Evolutionary conservation across 2,113 vertebrate species (phyloP).

Genomic region (Tragelaphus scriptus): DNA sequence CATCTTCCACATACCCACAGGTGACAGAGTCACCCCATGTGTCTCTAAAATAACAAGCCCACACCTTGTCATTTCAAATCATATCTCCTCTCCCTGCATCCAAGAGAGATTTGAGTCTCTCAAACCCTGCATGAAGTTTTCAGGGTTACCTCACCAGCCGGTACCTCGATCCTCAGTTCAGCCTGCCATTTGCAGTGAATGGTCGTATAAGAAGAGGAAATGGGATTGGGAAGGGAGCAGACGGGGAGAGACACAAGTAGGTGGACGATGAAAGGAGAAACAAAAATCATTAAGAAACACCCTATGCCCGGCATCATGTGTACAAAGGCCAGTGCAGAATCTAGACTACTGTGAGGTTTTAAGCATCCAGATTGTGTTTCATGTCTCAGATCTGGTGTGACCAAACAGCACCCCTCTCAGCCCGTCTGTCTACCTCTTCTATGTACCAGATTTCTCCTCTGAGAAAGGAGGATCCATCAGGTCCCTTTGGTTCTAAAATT

Average conservation of each 20-base stretch:
- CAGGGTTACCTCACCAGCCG: background rate
- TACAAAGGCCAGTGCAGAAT: background rate
- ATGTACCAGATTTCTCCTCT: background rate
- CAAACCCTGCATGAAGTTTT: background rate
- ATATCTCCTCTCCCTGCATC: background rate
- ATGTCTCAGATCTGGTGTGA: background rate
- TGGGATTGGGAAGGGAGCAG: no score
- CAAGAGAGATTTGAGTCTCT: background rate
- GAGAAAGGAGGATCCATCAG: background rate
- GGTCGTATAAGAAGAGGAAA: background rate
- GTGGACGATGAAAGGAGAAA: background rate
- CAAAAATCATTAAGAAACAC: no score
- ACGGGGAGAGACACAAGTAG: fast-evolving
- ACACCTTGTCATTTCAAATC: background rate
- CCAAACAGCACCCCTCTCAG: fast-evolving
- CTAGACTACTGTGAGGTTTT: background rate
- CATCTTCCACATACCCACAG: background rate
- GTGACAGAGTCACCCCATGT: background rate
- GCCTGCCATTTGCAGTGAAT: background rate
- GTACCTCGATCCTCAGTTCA: background rate
- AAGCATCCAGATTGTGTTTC: background rate
- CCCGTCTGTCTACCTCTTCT: background rate
- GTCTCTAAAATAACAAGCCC: background rate
- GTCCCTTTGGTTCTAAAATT: background rate
- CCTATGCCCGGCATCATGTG: no score